Conservation (phyloP, 2,888 invertebrate species). For the Nesidiocoris tenuis region DNA sequence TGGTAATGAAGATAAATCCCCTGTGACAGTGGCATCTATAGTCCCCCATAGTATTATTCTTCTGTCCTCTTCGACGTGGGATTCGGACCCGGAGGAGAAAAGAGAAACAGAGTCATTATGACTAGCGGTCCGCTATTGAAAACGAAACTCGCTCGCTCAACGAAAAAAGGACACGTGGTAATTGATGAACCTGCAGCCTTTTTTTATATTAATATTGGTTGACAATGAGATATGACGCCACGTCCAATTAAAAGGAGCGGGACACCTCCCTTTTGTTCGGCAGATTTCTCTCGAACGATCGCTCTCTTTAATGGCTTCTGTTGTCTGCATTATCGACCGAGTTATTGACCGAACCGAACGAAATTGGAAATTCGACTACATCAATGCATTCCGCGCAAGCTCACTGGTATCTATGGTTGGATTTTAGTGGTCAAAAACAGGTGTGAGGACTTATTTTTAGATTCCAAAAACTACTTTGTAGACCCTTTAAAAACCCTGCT, state of each 20-base stretch:
- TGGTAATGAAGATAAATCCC: slow-evolving; percentile 38
- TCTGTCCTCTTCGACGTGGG: too few species aligned
- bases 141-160: slow-evolving; percentile 15
- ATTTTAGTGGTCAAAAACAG: too few species aligned
- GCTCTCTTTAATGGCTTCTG: too few species aligned
- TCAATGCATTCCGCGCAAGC: too few species aligned
- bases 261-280: neutral
- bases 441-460: too few species aligned
- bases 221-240: slow-evolving; percentile 35
- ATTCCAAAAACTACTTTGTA: too few species aligned
- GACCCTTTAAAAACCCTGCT: too few species aligned
- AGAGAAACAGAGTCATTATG: slow-evolving; percentile 23
- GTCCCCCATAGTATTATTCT: too few species aligned
- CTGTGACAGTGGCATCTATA: neutral
- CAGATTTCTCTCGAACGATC: neutral
- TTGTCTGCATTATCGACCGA: too few species aligned
- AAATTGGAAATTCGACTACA: too few species aligned
- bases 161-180: neutral
- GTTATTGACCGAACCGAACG: too few species aligned
- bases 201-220: slow-evolving; percentile 26
- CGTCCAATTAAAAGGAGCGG: slow-evolving; percentile 23
- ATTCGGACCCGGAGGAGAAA: neutral
- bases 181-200: slow-evolving; percentile 13
- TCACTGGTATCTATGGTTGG: too few species aligned
- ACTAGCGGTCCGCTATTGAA: slow-evolving; percentile 12